A percentile compares a stretch with the other conserved stretches of the same genome.
Evolutionary conservation across 2,797 vertebrate genomes (phyloP).

Genomic region (Schizopygopsis pylzovi): DNA sequence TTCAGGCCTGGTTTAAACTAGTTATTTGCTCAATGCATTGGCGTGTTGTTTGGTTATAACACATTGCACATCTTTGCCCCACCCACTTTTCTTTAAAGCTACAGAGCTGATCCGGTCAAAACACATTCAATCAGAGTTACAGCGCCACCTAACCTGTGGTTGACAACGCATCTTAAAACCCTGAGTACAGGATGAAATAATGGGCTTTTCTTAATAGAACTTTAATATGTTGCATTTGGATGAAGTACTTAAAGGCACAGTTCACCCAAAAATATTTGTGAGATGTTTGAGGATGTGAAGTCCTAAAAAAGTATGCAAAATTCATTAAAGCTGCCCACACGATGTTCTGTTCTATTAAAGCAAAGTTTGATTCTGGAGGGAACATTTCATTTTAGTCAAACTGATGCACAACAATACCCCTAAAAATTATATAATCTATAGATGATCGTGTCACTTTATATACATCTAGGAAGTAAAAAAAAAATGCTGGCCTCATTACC

Average conservation of each 20-base stretch:
- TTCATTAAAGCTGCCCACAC: not conserved
- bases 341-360: not conserved
- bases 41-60: not conserved
- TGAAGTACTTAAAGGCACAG: not conserved
- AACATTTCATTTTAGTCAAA: not conserved
- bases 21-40: slow-evolving; percentile 7
- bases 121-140: not conserved
- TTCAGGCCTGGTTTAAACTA: not conserved
- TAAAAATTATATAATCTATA: not conserved
- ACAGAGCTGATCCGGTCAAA: not conserved
- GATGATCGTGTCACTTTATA: not conserved
- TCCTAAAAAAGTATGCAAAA: not conserved
- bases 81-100: slow-evolving; percentile 48
- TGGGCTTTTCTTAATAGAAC: not conserved
- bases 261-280: not conserved
- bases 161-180: not conserved
- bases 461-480: not conserved
- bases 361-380: not conserved
- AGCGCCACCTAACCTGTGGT: slow-evolving; percentile 28
- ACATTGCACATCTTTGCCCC: not conserved
- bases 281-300: not conserved
- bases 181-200: not conserved
- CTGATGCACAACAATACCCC: not conserved
- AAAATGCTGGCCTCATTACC: not conserved
- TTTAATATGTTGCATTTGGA: not conserved